Percentiles rank a stretch among this genome's conserved stretches.
Evolutionary conservation across 2,113 vertebrate species (phyloP).

Genomic region (Rhombomys opimus): DNA sequence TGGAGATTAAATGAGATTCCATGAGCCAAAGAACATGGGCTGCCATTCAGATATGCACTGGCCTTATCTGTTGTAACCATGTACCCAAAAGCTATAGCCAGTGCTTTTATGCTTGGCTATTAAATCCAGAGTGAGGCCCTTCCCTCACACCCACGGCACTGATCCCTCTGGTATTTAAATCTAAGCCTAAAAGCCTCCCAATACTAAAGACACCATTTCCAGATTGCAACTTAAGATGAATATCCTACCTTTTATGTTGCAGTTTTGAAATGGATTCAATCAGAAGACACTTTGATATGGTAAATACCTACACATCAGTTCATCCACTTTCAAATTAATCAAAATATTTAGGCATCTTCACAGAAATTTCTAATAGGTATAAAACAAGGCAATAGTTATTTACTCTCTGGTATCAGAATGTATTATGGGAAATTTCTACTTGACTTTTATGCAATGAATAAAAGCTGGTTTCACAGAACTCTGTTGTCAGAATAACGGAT

Average conservation of each 20-base stretch:
- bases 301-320: slow-evolving; percentile 60
- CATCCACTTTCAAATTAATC: slow-evolving; percentile 68
- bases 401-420: slow-evolving; percentile 24
- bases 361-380: slow-evolving; percentile 68
- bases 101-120: background rate
- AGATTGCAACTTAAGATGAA: slow-evolving; percentile 27
- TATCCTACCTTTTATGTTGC: slow-evolving; percentile 4
- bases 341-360: slow-evolving; percentile 79
- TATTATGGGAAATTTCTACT: slow-evolving; percentile 47
- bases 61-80: background rate
- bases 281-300: slow-evolving; percentile 54
- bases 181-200: slow-evolving; percentile 30
- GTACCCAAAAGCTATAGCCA: background rate
- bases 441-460: slow-evolving; percentile 57
- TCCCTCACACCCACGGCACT: background rate
- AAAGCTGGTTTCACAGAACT: slow-evolving; percentile 59
- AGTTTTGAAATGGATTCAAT: slow-evolving; percentile 51
- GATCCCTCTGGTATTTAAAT: slow-evolving; percentile 7
- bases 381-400: slow-evolving; percentile 73
- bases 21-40: background rate
- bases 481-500: slow-evolving; percentile 52
- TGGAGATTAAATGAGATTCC: background rate
- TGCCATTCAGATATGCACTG: background rate
- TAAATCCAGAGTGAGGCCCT: background rate
- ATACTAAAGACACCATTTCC: background rate